These are phyloP conservation scores for Cynopterus sphinx DNA, from an alignment of 2,797 vertebrate species.

Conservation along the genomic window DNA sequence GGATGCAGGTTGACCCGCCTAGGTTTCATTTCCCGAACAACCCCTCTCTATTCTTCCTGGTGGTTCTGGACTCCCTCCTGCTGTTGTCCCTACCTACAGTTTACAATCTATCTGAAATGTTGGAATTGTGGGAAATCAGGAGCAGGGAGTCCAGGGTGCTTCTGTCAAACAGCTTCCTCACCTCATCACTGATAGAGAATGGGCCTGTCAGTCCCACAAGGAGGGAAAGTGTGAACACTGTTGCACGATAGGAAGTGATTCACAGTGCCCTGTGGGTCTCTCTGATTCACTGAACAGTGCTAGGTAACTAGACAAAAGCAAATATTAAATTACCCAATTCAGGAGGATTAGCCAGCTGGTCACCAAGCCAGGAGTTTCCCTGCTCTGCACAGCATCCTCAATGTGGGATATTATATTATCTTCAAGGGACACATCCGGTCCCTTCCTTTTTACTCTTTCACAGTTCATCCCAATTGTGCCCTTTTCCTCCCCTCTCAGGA, in stretches of 20 bases:
- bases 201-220: rapidly evolving
- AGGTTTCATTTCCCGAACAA: background rate
- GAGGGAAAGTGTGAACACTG: background rate
- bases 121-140: background rate
- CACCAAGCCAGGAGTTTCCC: background rate
- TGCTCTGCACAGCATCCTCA: background rate
- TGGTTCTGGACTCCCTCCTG: background rate
- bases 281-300: slow-evolving; percentile 12
- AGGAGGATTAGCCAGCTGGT: background rate
- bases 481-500: background rate
- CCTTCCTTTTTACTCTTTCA: background rate
- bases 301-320: slow-evolving; percentile 13
- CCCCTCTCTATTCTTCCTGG: background rate
- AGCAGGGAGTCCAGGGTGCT: background rate
- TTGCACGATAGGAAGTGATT: background rate
- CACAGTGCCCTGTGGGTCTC: background rate
- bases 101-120: background rate
- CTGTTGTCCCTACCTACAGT: background rate
- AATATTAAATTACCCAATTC: background rate
- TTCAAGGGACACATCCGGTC: background rate
- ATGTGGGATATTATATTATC: background rate
- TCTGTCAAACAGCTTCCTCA: background rate
- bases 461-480: background rate
- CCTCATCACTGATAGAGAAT: background rate
- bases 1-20: background rate